A percentile compares a stretch with the other conserved stretches of the same genome.
These are phyloP conservation scores for Sander vitreus DNA, from an alignment of 2,113 vertebrate genomes.

Conservation along the genomic window DNA sequence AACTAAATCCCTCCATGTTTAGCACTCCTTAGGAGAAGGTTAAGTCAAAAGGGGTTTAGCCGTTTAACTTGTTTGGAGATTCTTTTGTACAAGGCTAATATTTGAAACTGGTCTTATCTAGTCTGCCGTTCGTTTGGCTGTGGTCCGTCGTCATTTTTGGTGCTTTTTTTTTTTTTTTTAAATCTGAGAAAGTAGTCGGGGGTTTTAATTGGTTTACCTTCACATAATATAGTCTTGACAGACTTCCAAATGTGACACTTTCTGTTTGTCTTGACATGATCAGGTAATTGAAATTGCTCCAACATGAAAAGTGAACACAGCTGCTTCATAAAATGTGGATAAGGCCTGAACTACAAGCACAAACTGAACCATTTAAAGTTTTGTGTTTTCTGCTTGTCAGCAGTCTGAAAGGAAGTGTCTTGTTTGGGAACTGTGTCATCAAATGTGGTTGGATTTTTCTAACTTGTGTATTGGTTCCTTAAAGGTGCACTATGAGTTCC, in stretches of 20 bases:
- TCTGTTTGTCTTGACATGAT: conserved; percentile 21
- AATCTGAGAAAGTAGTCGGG: not conserved
- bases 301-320: not conserved
- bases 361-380: not conserved
- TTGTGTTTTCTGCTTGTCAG: not conserved
- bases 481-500: not conserved
- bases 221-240: not conserved
- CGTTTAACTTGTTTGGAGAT: conserved; percentile 28
- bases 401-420: conserved; percentile 32
- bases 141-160: conserved; percentile 1
- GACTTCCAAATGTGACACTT: not conserved
- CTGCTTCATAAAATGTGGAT: not conserved
- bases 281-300: conserved; percentile 27
- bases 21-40: conserved; percentile 28
- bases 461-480: conserved; percentile 19
- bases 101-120: not conserved
- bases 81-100: not conserved
- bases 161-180: not conserved
- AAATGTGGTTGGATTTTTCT: conserved; percentile 27
- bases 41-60: conserved; percentile 6
- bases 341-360: not conserved
- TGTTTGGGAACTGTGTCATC: conserved; percentile 35
- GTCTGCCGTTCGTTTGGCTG: conserved; percentile 14
- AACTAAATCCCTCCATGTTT: conserved; percentile 43
- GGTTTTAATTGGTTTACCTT: not conserved